phyloP scores from a whole-genome alignment of 2,797 vertebrate genomes.

The Paratrypauchen microcephalus region DNA sequence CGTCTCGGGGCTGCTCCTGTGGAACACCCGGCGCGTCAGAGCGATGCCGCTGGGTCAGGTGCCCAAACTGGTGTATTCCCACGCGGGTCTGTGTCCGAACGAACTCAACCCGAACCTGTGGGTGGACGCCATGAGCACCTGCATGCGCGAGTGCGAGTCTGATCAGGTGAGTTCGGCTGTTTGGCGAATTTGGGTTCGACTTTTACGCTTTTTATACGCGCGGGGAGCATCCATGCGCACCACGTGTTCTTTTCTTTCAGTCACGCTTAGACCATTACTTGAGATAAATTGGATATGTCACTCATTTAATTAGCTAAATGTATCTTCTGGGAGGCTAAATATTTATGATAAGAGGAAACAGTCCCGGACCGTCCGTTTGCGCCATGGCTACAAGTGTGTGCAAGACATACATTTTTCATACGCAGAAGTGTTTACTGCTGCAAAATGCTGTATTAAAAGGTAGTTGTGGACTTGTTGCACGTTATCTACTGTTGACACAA shows the following conservation, averaged over 20 bases:
- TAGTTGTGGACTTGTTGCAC: too few species aligned
- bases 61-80: conserved; percentile 87
- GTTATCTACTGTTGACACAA: too few species aligned
- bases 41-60: conserved; percentile 81
- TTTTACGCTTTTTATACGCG: background rate
- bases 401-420: too few species aligned
- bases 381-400: too few species aligned
- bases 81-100: conserved; percentile 95
- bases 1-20: conserved; percentile 75
- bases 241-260: background rate
- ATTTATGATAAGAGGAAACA: background rate
- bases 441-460: too few species aligned
- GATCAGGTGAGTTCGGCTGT: conserved; percentile 86
- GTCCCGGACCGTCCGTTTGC: background rate
- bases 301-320: background rate
- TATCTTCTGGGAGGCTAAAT: background rate
- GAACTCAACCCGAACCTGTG: conserved; percentile 99
- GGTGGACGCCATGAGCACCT: conserved; percentile 99
- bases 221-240: background rate
- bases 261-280: background rate
- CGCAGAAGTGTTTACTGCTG: too few species aligned
- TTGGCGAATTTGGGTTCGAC: background rate
- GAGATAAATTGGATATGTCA: background rate
- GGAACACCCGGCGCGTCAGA: conserved; percentile 63
- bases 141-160: conserved; percentile 90